These are phyloP conservation scores for Craniophora ligustri DNA, from an alignment of 2,888 invertebrate genomes.

Conservation along the genomic window DNA sequence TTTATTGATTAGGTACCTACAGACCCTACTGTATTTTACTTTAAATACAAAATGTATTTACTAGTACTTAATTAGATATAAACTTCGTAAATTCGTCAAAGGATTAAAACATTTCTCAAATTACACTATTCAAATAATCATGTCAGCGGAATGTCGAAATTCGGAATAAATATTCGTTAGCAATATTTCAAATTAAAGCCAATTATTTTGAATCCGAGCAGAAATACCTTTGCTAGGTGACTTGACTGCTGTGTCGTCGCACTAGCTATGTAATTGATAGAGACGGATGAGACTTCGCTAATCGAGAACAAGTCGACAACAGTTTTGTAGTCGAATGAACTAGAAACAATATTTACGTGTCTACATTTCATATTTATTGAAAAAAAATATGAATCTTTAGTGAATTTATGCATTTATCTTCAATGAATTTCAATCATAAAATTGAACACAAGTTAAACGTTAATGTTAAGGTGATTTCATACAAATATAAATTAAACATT, in stretches of 20 bases:
- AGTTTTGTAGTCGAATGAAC: neutral
- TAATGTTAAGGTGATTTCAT: no score
- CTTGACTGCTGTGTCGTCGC: slow-evolving; percentile 23
- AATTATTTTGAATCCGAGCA: slow-evolving; percentile 55
- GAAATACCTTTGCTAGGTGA: slow-evolving; percentile 53
- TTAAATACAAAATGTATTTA: no score
- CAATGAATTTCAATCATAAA: no score
- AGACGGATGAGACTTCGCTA: slow-evolving; percentile 14
- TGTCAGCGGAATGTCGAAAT: slow-evolving; percentile 9
- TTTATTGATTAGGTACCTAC: no score
- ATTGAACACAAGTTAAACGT: no score
- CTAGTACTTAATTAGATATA: no score
- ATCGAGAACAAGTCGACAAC: slow-evolving; percentile 26
- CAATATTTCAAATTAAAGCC: slow-evolving; percentile 38
- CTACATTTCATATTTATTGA: neutral
- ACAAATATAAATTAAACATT: no score
- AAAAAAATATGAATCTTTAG: no score
- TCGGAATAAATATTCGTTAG: slow-evolving; percentile 30
- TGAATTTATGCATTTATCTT: no score
- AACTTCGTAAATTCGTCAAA: no score
- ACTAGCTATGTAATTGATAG: slow-evolving; percentile 32
- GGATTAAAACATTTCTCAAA: slow-evolving; percentile 20
- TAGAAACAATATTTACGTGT: neutral
- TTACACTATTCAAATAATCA: slow-evolving; percentile 18
- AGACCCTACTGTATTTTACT: no score